Percentiles rank a stretch among this genome's conserved stretches.
Conservation (phyloP, 2,888 invertebrate species). For the Drosophila acutilabella region DNA sequence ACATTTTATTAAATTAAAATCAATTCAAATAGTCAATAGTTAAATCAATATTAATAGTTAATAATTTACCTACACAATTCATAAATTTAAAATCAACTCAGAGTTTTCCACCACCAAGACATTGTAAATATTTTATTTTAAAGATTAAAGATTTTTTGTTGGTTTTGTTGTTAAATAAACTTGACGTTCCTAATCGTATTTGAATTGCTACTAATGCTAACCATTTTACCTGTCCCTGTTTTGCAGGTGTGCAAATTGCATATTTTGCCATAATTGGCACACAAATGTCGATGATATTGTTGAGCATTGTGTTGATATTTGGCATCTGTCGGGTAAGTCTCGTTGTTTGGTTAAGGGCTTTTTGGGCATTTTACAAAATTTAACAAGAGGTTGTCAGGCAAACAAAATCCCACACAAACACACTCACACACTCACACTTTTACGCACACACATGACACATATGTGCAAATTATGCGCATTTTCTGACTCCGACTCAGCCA, state of each 20-base stretch:
- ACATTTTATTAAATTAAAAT: no score
- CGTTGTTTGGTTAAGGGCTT: constrained; percentile 49
- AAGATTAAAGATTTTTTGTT: background rate
- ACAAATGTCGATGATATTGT: constrained; percentile 91
- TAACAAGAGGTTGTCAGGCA: constrained; percentile 29
- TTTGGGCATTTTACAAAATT: constrained; percentile 42
- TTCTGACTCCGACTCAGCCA: constrained; percentile 48
- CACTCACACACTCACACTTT: constrained; percentile 1
- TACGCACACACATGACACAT: constrained; percentile 20
- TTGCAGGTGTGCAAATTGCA: constrained; percentile 93
- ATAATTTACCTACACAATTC: no score
- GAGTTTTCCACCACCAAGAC: no score
- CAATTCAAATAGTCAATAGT: no score
- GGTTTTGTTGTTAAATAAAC: no score
- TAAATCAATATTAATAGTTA: no score
- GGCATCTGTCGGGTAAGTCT: constrained; percentile 91
- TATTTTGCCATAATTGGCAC: constrained; percentile 92
- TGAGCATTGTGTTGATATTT: constrained; percentile 90
- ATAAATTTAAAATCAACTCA: no score
- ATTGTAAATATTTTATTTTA: background rate
- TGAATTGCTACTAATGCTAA: constrained; percentile 5
- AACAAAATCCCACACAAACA: constrained; percentile 17
- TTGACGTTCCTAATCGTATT: background rate
- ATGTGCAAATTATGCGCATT: constrained; percentile 64
- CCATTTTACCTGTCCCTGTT: constrained; percentile 66